Conservation (phyloP, 2,888 invertebrate species). For the Cheilosia pagana region DNA sequence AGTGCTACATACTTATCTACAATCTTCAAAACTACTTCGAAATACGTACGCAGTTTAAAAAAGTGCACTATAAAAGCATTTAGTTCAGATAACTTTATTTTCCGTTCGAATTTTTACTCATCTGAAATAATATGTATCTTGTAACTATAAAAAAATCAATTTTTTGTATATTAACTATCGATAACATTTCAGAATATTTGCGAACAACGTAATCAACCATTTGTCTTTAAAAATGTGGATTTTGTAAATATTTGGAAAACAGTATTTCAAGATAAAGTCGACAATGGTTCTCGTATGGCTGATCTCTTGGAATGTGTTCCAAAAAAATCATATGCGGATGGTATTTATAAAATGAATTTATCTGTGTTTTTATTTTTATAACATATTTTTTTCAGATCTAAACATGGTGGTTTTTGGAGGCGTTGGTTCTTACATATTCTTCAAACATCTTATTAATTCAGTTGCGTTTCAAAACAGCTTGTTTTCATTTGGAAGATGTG, state of each 20-base stretch:
- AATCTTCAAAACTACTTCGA: too few species aligned
- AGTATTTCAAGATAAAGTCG: slow-evolving; percentile 86
- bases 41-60: too few species aligned
- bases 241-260: slow-evolving; percentile 86
- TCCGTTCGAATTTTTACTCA: too few species aligned
- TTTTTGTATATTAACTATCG: too few species aligned
- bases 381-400: slow-evolving; percentile 84
- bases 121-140: too few species aligned
- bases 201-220: slow-evolving; percentile 81
- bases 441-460: slow-evolving; percentile 87
- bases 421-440: slow-evolving; percentile 84
- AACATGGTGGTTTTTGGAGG: slow-evolving; percentile 86
- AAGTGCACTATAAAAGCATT: too few species aligned
- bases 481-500: slow-evolving; percentile 86
- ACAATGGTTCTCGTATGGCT: slow-evolving; percentile 85
- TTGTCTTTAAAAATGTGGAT: slow-evolving; percentile 84
- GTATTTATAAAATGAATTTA: slow-evolving; percentile 78
- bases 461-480: slow-evolving; percentile 86
- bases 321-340: slow-evolving; percentile 83
- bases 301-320: slow-evolving; percentile 85
- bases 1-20: too few species aligned
- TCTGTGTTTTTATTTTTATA: not conserved
- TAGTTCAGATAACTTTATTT: too few species aligned
- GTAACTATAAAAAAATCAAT: too few species aligned
- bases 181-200: slow-evolving; percentile 80